Percentiles rank a stretch among this genome's conserved stretches.
Conservation (phyloP, 2,797 vertebrate species). For the Brachyalestes nurse region DNA sequence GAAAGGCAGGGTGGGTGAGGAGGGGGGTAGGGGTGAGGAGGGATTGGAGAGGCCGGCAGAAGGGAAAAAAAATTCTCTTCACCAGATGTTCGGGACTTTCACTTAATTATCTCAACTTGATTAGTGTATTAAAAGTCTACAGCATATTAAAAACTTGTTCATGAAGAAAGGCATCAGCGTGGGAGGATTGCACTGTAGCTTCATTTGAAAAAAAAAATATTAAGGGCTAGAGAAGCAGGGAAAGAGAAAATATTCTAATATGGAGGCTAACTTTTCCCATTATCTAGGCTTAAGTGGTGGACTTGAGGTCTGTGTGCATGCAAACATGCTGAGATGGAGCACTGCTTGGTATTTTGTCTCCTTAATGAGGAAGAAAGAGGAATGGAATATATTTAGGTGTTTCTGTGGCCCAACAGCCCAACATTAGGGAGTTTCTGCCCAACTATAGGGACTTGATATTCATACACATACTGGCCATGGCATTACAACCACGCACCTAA, state of each 20-base stretch:
- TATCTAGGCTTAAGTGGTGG: conserved; percentile 35
- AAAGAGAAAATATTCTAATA: conserved; percentile 10
- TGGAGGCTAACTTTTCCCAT: conserved; percentile 37
- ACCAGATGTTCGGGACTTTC: conserved; percentile 72
- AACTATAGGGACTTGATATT: too few relatives aligned
- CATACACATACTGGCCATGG: too few relatives aligned
- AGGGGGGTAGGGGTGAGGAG: conserved; percentile 55
- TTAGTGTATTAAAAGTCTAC: conserved; percentile 65
- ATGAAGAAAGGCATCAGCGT: conserved; percentile 60
- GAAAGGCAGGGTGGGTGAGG: conserved; percentile 55
- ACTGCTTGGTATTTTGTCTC: not conserved
- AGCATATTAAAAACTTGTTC: conserved; percentile 70
- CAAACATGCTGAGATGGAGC: conserved; percentile 52
- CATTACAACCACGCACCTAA: too few relatives aligned
- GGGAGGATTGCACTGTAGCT: conserved; percentile 25
- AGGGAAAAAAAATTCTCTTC: conserved; percentile 45
- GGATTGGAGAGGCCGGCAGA: conserved; percentile 7
- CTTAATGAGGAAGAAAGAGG: conserved; percentile 8
- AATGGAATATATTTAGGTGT: not conserved
- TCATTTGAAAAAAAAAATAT: not conserved
- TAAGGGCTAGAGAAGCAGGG: not conserved
- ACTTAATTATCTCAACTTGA: conserved; percentile 71
- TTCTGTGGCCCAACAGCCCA: not conserved
- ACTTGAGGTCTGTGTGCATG: conserved; percentile 48
- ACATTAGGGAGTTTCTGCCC: not conserved